Evolutionary conservation across 2,888 invertebrate species (phyloP), one percentile per base, ranked within the genome.

Genomic region (Drosophila antonietae): DNA sequence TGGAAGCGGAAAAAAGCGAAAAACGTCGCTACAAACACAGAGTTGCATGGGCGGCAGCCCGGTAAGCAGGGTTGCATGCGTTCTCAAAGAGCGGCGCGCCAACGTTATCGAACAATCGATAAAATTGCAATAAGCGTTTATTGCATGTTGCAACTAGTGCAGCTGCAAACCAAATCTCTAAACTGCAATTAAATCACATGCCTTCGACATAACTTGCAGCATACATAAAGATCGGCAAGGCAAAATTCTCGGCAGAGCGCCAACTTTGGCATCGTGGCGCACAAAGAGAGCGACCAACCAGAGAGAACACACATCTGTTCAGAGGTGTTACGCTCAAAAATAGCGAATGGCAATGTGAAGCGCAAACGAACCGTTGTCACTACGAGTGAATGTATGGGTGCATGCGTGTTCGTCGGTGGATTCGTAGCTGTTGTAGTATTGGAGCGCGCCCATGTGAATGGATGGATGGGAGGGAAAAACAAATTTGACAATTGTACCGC

Each of bases 401-500:
- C 68, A 46, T 73, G 53, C 43, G 55, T 59, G 55, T 23, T 53
- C 57, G 78, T 73, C 49, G 70, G 72, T 73, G 68, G 52, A 62
- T 51, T 47, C 62, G 52, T 46, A 37, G 41, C 53, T 71, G 52
- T 53, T 44, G 37, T 78, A 51, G 77, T 78, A 59, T 71, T 68
- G 80, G 73, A 73, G 73, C 39, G 67, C 70, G 59, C 78, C 89
- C 81, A 89, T 83, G 85, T 88, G 84, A 89, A 87, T 85, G 84
- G 83, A 81, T 72, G 69, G 83, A 73, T 72, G 70, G 81, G 69
- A 71, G 79, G 73, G 64, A 80, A 85, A 89, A 87, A 85, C 84
- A 85, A 88, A 85, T 87, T 89, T 89, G 84, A 87, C 84, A 85
- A 89, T 85, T 87, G 88, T 87, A 85, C 88, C 85, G 89, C 84